Conservation (phyloP, 2,797 vertebrate species). For the Periparus ater region DNA sequence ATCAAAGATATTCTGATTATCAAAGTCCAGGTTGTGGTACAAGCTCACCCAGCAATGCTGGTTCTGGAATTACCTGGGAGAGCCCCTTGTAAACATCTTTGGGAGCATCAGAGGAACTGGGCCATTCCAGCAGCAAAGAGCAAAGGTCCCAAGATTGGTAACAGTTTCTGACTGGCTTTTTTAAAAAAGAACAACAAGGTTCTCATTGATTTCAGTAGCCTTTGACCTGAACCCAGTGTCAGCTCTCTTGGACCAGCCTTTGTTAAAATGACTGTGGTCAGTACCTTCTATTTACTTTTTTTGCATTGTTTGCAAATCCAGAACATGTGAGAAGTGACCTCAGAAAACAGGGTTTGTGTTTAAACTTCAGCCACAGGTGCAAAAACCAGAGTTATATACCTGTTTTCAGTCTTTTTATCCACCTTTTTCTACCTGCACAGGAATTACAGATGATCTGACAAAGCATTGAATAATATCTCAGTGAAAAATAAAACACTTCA, state of each 20-base stretch:
- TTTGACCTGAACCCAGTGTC: neutral
- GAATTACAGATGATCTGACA: neutral
- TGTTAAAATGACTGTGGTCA: neutral
- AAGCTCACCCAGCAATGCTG: neutral
- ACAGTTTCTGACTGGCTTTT: neutral
- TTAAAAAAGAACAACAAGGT: neutral
- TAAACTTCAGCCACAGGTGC: neutral
- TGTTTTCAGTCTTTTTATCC: neutral
- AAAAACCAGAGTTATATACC: neutral
- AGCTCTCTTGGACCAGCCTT: neutral
- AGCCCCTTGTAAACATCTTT: neutral
- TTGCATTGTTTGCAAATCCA: neutral
- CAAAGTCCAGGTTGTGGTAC: neutral
- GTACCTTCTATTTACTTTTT: neutral
- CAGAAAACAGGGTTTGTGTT: neutral
- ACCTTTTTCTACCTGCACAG: neutral
- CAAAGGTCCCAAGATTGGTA: neutral
- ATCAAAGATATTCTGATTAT: neutral
- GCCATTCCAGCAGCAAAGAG: neutral
- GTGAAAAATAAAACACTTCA: constrained; percentile 12
- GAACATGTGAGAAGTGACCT: neutral
- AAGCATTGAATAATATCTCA: neutral
- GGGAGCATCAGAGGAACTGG: neutral
- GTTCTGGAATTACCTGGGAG: neutral
- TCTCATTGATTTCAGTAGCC: neutral